Percentiles rank a stretch among this genome's conserved stretches.
These are phyloP conservation scores for Meteorus colon DNA, from an alignment of 2,888 invertebrate species.

Conservation along the genomic window DNA sequence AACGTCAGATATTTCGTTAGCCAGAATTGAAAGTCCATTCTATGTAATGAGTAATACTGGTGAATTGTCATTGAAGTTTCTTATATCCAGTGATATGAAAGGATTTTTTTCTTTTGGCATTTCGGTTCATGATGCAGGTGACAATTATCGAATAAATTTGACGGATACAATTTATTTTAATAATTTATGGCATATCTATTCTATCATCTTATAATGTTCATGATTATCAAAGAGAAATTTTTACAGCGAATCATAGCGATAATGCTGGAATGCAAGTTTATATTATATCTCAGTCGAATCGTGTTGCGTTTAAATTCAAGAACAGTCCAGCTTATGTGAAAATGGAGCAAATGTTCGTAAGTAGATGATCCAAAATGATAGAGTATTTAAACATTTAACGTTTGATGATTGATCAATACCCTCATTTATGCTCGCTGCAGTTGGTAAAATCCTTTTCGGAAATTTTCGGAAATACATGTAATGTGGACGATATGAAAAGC, in stretches of 20 bases:
- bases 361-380: constrained; percentile 59
- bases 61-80: constrained; percentile 74
- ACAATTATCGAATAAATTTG: constrained; percentile 33
- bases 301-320: constrained; percentile 76
- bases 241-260: constrained; percentile 72
- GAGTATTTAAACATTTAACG: not conserved
- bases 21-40: constrained; percentile 71
- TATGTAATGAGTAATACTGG: constrained; percentile 72
- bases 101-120: constrained; percentile 79
- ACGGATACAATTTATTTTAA: too few species aligned
- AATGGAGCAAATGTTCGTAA: constrained; percentile 73
- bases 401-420: constrained; percentile 71
- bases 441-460: constrained; percentile 75
- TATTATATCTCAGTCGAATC: constrained; percentile 76
- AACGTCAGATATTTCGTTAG: constrained; percentile 71
- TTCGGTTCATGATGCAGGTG: constrained; percentile 76
- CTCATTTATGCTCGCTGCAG: constrained; percentile 75
- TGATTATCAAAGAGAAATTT: constrained; percentile 18
- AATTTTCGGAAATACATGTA: constrained; percentile 76
- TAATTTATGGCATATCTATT: too few species aligned
- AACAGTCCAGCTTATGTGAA: constrained; percentile 74
- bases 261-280: constrained; percentile 76
- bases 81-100: constrained; percentile 75
- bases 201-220: too few species aligned
- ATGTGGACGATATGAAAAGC: constrained; percentile 76